Evolutionary conservation across 2,113 vertebrate species (phyloP).

Genomic region (Phylloscopus trochiloides): DNA sequence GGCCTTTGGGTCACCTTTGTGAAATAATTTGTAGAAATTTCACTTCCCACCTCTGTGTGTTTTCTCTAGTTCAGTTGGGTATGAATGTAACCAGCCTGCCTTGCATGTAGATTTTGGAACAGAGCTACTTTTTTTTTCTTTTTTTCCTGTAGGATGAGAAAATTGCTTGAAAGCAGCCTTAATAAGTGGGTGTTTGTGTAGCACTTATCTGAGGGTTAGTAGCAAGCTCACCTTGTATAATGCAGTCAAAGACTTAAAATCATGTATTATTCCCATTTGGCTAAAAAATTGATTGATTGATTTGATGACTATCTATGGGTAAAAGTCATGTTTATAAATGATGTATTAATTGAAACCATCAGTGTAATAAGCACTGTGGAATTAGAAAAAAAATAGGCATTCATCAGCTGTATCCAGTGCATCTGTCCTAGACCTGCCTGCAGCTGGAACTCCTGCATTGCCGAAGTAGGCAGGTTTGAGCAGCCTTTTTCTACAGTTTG

Average conservation of each 20-base stretch:
- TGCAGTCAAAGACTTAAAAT: not conserved
- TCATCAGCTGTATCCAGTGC: not conserved
- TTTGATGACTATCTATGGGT: not conserved
- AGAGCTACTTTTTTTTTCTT: not conserved
- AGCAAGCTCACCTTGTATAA: not conserved
- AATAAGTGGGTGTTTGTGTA: not conserved
- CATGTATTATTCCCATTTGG: not conserved
- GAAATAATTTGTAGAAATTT: not conserved
- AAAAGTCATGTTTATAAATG: not conserved
- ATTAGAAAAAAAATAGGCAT: not conserved
- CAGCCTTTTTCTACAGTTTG: not conserved
- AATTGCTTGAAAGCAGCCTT: not conserved
- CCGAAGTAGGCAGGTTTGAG: not conserved
- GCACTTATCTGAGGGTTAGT: not conserved
- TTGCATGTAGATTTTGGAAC: not conserved
- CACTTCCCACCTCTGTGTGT: not conserved
- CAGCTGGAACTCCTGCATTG: not conserved
- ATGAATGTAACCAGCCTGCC: not conserved
- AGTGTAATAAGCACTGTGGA: not conserved
- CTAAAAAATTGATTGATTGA: not conserved
- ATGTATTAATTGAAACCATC: not conserved
- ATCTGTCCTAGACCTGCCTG: not conserved
- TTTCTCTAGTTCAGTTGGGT: not conserved
- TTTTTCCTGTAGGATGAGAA: not conserved
- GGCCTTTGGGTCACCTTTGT: conserved; percentile 14